Conservation (phyloP, 2,888 invertebrate genomes). For the Merodon equestris region DNA sequence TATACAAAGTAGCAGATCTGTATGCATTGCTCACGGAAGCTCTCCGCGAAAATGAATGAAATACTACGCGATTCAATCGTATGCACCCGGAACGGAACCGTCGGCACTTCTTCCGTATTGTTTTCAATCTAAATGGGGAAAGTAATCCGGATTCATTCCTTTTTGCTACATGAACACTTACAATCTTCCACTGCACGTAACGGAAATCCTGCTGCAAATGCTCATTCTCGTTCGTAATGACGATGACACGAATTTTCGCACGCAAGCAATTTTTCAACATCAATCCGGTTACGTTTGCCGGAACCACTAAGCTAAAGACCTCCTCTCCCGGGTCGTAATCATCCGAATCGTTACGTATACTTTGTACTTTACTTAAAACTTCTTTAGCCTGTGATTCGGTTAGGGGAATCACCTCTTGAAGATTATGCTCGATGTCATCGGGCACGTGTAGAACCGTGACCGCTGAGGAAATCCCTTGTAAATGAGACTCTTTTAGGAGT, state of each 20-base stretch:
- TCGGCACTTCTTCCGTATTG: constrained; percentile 74
- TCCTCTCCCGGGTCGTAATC: constrained; percentile 74
- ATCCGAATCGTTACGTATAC: constrained; percentile 71
- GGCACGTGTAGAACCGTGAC: constrained; percentile 10
- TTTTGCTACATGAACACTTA: constrained; percentile 68
- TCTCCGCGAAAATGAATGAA: constrained; percentile 74
- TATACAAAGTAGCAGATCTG: constrained; percentile 72
- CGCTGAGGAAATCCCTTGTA: constrained; percentile 72
- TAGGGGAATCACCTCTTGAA: constrained; percentile 70
- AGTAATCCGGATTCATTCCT: no score
- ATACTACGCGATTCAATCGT: constrained; percentile 76
- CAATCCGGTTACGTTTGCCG: constrained; percentile 77
- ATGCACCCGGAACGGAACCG: constrained; percentile 74
- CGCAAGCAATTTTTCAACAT: constrained; percentile 75
- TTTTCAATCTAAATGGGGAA: constrained; percentile 74
- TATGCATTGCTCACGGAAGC: constrained; percentile 75
- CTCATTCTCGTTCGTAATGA: constrained; percentile 76
- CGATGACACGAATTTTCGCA: constrained; percentile 76
- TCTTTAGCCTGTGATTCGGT: constrained; percentile 68
- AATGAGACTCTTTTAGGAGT: constrained; percentile 56
- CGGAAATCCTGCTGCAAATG: constrained; percentile 76
- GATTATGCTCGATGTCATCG: constrained; percentile 33
- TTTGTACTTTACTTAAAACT: constrained; percentile 73
- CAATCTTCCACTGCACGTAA: constrained; percentile 78
- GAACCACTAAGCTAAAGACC: constrained; percentile 74